These are phyloP conservation scores for Netelia inedita DNA, from an alignment of 2,888 invertebrate genomes.

Conservation along the genomic window DNA sequence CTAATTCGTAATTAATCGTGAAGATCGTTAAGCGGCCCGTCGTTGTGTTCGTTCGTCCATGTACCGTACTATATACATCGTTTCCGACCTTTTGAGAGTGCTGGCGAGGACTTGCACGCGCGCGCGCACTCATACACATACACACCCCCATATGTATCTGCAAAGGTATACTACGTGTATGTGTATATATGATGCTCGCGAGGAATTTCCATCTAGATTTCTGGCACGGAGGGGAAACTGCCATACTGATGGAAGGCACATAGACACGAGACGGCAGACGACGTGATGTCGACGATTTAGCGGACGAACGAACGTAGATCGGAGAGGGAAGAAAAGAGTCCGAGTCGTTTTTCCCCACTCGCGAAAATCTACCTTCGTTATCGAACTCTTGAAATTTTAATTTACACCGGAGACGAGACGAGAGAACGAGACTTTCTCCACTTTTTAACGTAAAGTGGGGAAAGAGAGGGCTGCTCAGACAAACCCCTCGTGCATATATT, in stretches of 20 bases:
- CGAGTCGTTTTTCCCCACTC: background rate
- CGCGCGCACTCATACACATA: background rate
- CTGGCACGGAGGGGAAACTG: slow-evolving; percentile 24
- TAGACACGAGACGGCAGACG: slow-evolving; percentile 28
- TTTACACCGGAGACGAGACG: slow-evolving; percentile 54
- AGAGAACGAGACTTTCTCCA: background rate
- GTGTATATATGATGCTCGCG: slow-evolving; percentile 19
- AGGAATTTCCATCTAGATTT: slow-evolving; percentile 61
- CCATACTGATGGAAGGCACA: slow-evolving; percentile 6
- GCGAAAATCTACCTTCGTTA: slow-evolving; percentile 73
- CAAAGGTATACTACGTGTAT: slow-evolving; percentile 1
- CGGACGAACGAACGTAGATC: slow-evolving; percentile 56
- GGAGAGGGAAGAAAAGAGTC: slow-evolving; percentile 28
- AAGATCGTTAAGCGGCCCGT: slow-evolving; percentile 61
- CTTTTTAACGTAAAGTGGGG: slow-evolving; percentile 13
- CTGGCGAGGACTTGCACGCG: background rate
- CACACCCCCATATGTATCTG: too few species aligned
- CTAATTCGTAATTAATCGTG: slow-evolving; percentile 67
- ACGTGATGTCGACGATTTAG: slow-evolving; percentile 62
- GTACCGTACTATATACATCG: slow-evolving; percentile 1
- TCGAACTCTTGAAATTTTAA: slow-evolving; percentile 79
- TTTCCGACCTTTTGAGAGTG: slow-evolving; percentile 48
- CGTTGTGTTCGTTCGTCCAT: slow-evolving; percentile 9
- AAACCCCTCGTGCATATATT: slow-evolving; percentile 26
- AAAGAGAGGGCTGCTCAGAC: slow-evolving; percentile 27